These are phyloP conservation scores for Phenacoccus solenopsis DNA, from an alignment of 1,140 invertebrate species.

Conservation along the genomic window DNA sequence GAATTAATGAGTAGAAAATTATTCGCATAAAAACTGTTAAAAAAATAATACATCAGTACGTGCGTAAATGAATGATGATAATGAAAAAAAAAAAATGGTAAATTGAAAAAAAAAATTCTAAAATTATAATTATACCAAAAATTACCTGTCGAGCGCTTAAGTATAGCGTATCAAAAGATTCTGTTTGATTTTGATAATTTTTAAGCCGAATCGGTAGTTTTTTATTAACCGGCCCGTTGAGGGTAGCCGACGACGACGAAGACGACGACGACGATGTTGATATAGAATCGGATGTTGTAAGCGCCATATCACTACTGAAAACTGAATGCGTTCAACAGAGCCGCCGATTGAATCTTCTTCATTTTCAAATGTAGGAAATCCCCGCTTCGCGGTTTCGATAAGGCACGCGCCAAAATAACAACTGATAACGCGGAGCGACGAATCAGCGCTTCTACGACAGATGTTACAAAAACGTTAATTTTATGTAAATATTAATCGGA, in stretches of 20 bases:
- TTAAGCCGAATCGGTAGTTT: slow-evolving; percentile 2
- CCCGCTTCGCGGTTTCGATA: not conserved
- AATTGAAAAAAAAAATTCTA: no score
- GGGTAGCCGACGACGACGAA: not conserved
- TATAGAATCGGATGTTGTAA: slow-evolving; percentile 12
- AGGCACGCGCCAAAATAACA: slow-evolving; percentile 14
- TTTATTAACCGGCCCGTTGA: slow-evolving; percentile 1
- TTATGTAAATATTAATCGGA: slow-evolving; percentile 18
- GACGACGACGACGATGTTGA: slow-evolving; percentile 8
- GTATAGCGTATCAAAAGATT: not conserved
- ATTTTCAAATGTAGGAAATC: slow-evolving; percentile 10
- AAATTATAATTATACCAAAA: not conserved
- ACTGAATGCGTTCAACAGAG: slow-evolving; percentile 14
- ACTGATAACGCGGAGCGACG: not conserved
- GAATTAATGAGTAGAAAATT: no score
- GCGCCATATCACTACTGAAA: slow-evolving; percentile 16
- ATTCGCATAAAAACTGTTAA: no score
- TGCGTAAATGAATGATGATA: no score
- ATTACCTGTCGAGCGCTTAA: not conserved
- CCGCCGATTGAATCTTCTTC: slow-evolving; percentile 9
- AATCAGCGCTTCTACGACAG: not conserved
- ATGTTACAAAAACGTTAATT: slow-evolving; percentile 1
- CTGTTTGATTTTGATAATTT: not conserved
- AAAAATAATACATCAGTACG: no score
- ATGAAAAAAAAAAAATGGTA: no score